Percentiles rank a stretch among this genome's conserved stretches.
phyloP scores from a whole-genome alignment of 1,140 invertebrate genomes.

The Whitmania pigra region DNA sequence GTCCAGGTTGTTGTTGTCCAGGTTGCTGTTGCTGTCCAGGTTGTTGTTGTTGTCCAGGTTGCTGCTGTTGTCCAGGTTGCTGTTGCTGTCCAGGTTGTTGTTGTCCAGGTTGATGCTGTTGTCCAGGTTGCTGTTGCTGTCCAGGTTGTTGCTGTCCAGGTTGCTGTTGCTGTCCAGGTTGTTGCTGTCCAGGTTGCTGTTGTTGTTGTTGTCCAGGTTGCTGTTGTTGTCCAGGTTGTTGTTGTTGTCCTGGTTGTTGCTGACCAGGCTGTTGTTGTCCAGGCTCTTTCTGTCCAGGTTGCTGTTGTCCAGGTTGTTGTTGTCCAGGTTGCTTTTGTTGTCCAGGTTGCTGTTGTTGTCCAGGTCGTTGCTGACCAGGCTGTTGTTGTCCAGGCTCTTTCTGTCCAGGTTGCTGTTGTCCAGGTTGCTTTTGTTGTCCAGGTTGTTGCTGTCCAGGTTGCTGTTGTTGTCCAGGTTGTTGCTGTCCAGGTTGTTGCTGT shows the following conservation, averaged over 20 bases:
- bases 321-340: slow-evolving; percentile 3
- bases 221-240: not conserved
- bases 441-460: not conserved
- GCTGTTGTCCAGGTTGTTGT: not conserved
- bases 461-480: not conserved
- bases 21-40: not conserved
- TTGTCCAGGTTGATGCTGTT: not conserved
- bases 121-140: not conserved
- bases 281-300: not conserved
- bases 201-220: not conserved
- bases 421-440: not conserved
- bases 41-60: not conserved
- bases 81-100: slow-evolving; percentile 4
- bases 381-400: slow-evolving; percentile 1
- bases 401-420: not conserved
- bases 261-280: slow-evolving; percentile 4
- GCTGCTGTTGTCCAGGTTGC: not conserved
- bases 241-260: not conserved
- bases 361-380: not conserved
- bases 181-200: not conserved
- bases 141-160: not conserved
- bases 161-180: not conserved
- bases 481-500: not conserved
- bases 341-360: not conserved
- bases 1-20: not conserved